A percentile compares a stretch with the other conserved stretches of the same genome.
Conservation (phyloP, 2,888 invertebrate species). For the Belgica antarctica region DNA sequence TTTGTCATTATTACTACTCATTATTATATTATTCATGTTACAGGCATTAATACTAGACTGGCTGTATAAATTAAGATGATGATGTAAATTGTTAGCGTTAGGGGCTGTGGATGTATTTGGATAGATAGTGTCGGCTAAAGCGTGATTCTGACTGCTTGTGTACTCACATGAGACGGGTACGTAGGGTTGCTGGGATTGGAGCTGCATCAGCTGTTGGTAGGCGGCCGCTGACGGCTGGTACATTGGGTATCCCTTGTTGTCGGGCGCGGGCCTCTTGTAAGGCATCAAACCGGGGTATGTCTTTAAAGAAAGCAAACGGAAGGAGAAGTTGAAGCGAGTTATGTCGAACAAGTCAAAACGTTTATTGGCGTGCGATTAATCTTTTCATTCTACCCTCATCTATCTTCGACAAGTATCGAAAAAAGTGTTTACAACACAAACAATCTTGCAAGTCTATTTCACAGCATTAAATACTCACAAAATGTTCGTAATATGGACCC, state of each 20-base stretch:
- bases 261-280: slow-evolving; percentile 92
- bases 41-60: slow-evolving; percentile 34
- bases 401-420: neutral
- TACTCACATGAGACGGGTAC: slow-evolving; percentile 99
- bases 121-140: slow-evolving; percentile 46
- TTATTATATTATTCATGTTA: too few species aligned
- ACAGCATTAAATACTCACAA: slow-evolving; percentile 39
- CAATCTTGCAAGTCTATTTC: slow-evolving; percentile 19
- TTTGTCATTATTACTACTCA: slow-evolving; percentile 29
- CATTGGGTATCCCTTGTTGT: slow-evolving; percentile 91
- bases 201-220: slow-evolving; percentile 91
- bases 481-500: slow-evolving; percentile 29
- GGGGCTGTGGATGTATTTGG: slow-evolving; percentile 46
- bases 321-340: neutral
- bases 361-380: slow-evolving; percentile 16
- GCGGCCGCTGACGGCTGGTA: slow-evolving; percentile 89
- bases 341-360: neutral
- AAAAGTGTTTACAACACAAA: neutral
- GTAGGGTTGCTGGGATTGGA: slow-evolving; percentile 92
- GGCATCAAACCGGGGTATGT: slow-evolving; percentile 92
- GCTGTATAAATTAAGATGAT: slow-evolving; percentile 43
- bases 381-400: slow-evolving; percentile 27
- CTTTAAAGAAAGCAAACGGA: slow-evolving; percentile 57
- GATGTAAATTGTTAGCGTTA: slow-evolving; percentile 45
- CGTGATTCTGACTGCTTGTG: slow-evolving; percentile 50